phyloP scores from a whole-genome alignment of 2,888 invertebrate genomes.

The Ochlodes sylvanus region DNA sequence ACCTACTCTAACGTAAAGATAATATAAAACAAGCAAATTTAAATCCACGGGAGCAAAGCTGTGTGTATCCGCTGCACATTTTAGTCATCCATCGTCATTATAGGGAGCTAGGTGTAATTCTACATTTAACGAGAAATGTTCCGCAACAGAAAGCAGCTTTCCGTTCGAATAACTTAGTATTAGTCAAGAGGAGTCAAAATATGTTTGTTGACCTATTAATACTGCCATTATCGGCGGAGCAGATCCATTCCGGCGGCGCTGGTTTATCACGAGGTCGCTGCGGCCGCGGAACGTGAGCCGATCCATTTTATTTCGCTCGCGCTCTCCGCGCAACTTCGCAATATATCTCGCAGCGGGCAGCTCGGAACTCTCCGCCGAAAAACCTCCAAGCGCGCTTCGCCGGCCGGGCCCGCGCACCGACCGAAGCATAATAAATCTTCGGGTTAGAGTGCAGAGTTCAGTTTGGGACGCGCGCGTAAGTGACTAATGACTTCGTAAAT shows the following conservation, averaged over 20 bases:
- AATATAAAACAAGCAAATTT: too few species aligned
- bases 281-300: conserved; percentile 31
- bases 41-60: too few species aligned
- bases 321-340: conserved; percentile 42
- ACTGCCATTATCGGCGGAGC: conserved; percentile 25
- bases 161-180: conserved; percentile 35
- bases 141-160: conserved; percentile 19
- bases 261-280: conserved; percentile 27
- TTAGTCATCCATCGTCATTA: not conserved
- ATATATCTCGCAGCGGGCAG: conserved; percentile 52
- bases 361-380: conserved; percentile 46
- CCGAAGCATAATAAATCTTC: conserved; percentile 24
- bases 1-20: too few species aligned
- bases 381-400: conserved; percentile 21
- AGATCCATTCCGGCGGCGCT: conserved; percentile 27
- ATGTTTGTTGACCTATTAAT: conserved; percentile 34
- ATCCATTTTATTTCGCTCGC: conserved; percentile 37
- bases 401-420: not conserved
- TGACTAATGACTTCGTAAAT: conserved; percentile 38
- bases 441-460: conserved; percentile 29
- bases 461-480: conserved; percentile 14
- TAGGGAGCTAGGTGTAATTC: not conserved
- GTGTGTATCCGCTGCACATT: not conserved
- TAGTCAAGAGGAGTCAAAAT: conserved; percentile 34
- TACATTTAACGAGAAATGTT: conserved; percentile 10